phyloP scores from a whole-genome alignment of 2,797 vertebrate genomes.

The Myotis pilosus region DNA sequence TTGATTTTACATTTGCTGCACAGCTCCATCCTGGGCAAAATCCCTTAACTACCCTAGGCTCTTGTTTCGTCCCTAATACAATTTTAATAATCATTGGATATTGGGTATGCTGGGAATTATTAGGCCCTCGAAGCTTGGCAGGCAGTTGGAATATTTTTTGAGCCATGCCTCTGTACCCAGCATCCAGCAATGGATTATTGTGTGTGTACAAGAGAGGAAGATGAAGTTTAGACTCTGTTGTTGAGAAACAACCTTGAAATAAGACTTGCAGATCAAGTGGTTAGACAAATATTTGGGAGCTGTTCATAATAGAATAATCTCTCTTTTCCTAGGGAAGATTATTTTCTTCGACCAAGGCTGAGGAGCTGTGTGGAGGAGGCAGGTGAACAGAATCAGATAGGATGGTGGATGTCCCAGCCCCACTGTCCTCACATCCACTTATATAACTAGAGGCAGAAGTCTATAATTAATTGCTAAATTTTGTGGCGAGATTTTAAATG shows the following conservation, averaged over 20 bases:
- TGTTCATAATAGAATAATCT: constrained; percentile 18
- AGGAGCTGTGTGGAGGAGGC: not conserved
- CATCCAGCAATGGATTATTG: not conserved
- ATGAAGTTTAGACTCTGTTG: constrained; percentile 5
- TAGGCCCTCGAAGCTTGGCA: not conserved
- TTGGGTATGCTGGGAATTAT: not conserved
- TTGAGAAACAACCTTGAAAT: constrained; percentile 41
- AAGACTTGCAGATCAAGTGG: not conserved
- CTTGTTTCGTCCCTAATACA: not conserved
- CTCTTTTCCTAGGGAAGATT: not conserved
- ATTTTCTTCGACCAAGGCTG: not conserved
- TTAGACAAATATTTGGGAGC: not conserved
- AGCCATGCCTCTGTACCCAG: not conserved
- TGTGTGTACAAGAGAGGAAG: not conserved
- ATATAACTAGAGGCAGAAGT: not conserved
- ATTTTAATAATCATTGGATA: not conserved
- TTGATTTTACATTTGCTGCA: not conserved
- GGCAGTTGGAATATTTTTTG: not conserved
- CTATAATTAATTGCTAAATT: constrained; percentile 33
- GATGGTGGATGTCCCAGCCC: not conserved
- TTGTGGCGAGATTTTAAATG: constrained; percentile 31
- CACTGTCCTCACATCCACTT: not conserved
- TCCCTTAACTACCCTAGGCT: not conserved
- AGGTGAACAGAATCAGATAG: constrained; percentile 14
- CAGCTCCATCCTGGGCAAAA: not conserved